A percentile compares a stretch with the other conserved stretches of the same genome.
These are phyloP conservation scores for Pammene aurita DNA, from an alignment of 2,888 invertebrate genomes.

Conservation along the genomic window DNA sequence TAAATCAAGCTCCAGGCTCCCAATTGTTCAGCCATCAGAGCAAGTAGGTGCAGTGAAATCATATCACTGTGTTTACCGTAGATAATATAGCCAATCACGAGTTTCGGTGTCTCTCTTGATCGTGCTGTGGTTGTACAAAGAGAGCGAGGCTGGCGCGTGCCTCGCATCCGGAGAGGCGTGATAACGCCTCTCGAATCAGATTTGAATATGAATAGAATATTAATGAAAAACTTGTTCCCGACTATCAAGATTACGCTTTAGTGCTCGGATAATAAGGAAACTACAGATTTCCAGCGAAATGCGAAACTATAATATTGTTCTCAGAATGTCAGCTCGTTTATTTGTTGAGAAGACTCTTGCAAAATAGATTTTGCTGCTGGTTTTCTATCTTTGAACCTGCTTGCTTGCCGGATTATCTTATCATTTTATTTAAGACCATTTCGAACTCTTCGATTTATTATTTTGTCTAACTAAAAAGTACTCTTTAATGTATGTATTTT, in stretches of 20 bases:
- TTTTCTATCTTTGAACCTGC: slow-evolving; percentile 6
- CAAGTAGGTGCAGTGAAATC: slow-evolving; percentile 49
- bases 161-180: slow-evolving; percentile 61
- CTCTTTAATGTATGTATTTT: too few species aligned
- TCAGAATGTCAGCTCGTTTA: slow-evolving; percentile 42
- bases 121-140: slow-evolving; percentile 62
- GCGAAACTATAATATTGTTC: slow-evolving; percentile 43
- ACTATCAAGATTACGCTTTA: slow-evolving; percentile 56
- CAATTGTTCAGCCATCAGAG: slow-evolving; percentile 35
- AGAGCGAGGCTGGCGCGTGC: slow-evolving; percentile 63
- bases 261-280: slow-evolving; percentile 39
- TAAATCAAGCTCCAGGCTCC: slow-evolving; percentile 17
- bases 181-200: slow-evolving; percentile 74
- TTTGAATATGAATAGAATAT: slow-evolving; percentile 81
- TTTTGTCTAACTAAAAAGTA: too few species aligned
- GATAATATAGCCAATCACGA: slow-evolving; percentile 74
- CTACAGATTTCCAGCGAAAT: slow-evolving; percentile 42
- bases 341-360: slow-evolving; percentile 32
- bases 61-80: slow-evolving; percentile 56
- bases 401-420: slow-evolving; percentile 5
- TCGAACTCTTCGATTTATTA: not conserved
- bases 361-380: slow-evolving; percentile 30
- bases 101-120: slow-evolving; percentile 63
- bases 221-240: slow-evolving; percentile 74
- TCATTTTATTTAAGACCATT: not conserved